Conservation (phyloP, 2,888 invertebrate genomes). For the Calliopum simillimum region DNA sequence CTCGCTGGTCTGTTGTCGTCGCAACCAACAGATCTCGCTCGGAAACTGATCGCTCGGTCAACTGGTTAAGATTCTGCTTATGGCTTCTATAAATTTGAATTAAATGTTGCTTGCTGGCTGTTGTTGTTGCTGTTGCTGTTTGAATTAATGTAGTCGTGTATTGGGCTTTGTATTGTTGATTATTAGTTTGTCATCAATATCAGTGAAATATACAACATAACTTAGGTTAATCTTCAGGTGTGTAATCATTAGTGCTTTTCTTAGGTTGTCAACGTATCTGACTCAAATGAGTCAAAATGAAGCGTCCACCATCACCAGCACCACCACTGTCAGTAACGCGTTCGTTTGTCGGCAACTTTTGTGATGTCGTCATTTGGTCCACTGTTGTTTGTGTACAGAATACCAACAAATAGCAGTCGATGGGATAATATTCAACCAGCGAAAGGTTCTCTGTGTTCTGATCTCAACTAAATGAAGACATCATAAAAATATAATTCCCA, state of each 20-base stretch:
- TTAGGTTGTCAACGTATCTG: conserved; percentile 66
- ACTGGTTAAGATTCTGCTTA: background rate
- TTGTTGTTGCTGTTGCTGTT: conserved; percentile 19
- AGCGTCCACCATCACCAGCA: conserved; percentile 50
- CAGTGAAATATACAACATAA: conserved; percentile 48
- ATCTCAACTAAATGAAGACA: conserved; percentile 61
- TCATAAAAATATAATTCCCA: conserved; percentile 44
- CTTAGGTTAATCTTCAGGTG: conserved; percentile 61
- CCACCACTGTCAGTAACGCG: conserved; percentile 9
- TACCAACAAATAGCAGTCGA: conserved; percentile 38
- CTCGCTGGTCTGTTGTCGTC: too few species aligned
- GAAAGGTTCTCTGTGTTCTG: conserved; percentile 41
- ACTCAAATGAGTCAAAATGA: conserved; percentile 61
- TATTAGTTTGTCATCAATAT: conserved; percentile 49
- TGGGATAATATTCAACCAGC: conserved; percentile 1
- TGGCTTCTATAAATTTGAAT: conserved; percentile 31
- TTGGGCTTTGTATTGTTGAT: conserved; percentile 48
- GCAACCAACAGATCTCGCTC: too few species aligned
- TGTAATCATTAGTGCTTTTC: conserved; percentile 62
- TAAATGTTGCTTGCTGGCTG: conserved; percentile 4
- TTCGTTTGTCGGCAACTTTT: conserved; percentile 28
- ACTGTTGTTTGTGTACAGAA: conserved; percentile 38
- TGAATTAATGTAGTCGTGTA: conserved; percentile 45
- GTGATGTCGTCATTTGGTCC: conserved; percentile 14
- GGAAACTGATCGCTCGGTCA: too few species aligned